These are phyloP conservation scores for Eulemur coronatus DNA, from an alignment of 2,797 vertebrate genomes.

Conservation along the genomic window DNA sequence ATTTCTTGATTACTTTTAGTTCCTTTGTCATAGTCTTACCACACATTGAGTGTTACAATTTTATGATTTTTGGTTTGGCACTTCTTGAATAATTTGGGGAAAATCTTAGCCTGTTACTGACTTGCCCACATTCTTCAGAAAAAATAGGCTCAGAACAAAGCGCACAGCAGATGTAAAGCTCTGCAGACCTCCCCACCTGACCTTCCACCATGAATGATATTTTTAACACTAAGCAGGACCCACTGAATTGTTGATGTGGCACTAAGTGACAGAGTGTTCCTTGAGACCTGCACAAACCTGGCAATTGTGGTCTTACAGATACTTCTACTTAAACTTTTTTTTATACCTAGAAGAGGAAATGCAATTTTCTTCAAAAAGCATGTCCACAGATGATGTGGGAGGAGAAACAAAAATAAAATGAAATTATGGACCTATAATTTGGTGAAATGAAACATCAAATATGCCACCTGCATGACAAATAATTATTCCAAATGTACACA, in stretches of 20 bases:
- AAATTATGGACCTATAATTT: constrained; percentile 30
- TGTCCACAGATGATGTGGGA: neutral
- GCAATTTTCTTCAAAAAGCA: constrained; percentile 32
- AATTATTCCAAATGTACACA: neutral
- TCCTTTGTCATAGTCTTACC: neutral
- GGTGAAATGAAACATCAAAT: constrained; percentile 16
- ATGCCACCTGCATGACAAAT: neutral
- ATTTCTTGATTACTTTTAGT: neutral
- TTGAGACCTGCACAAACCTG: neutral
- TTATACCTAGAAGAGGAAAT: constrained; percentile 24
- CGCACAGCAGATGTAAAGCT: neutral
- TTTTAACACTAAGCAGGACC: constrained; percentile 19
- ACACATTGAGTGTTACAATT: neutral
- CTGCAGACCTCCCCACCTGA: neutral
- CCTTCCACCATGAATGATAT: neutral
- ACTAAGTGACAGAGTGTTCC: neutral
- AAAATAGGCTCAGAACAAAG: constrained; percentile 38
- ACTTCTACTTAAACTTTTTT: constrained; percentile 36
- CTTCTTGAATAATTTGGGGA: constrained; percentile 10
- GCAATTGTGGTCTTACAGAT: constrained; percentile 41
- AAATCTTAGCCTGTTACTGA: neutral
- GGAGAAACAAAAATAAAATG: constrained; percentile 43
- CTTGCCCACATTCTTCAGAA: constrained; percentile 33
- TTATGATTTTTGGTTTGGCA: neutral
- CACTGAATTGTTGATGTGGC: neutral